phyloP scores from a whole-genome alignment of 1,140 invertebrate species.

The Diachasmimorpha longicaudata region DNA sequence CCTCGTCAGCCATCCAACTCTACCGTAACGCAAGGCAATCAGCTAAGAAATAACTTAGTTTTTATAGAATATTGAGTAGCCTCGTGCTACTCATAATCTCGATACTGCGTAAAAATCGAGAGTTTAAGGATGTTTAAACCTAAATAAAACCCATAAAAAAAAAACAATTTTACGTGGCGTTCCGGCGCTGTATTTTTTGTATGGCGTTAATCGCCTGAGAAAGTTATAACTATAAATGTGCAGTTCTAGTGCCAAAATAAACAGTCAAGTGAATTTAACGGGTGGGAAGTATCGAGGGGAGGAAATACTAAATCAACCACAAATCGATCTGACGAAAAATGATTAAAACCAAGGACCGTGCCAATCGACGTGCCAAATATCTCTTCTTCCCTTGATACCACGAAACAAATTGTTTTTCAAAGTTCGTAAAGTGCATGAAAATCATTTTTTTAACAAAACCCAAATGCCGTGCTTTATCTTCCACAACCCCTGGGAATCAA shows the following conservation, averaged over 20 bases:
- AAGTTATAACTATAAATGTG: slow-evolving; percentile 25
- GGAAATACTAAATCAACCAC: slow-evolving; percentile 8
- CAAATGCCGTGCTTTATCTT: slow-evolving; percentile 27
- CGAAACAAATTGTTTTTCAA: slow-evolving; percentile 36
- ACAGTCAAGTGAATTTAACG: slow-evolving; percentile 1
- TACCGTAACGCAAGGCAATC: slow-evolving; percentile 63
- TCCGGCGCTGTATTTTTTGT: slow-evolving; percentile 31
- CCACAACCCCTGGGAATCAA: not conserved
- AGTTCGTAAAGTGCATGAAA: slow-evolving; percentile 28
- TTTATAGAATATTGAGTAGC: slow-evolving; percentile 60
- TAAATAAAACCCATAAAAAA: slow-evolving; percentile 6
- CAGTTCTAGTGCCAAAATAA: slow-evolving; percentile 30
- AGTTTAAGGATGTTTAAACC: slow-evolving; percentile 12
- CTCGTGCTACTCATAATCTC: slow-evolving; percentile 35
- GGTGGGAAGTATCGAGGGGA: slow-evolving; percentile 2
- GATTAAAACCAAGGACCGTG: not conserved
- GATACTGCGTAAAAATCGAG: slow-evolving; percentile 25
- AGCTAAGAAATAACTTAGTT: slow-evolving; percentile 64
- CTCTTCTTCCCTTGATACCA: not conserved
- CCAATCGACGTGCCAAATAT: slow-evolving; percentile 18
- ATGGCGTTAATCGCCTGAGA: slow-evolving; percentile 30
- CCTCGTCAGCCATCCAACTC: slow-evolving; percentile 40
- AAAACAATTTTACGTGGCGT: slow-evolving; percentile 30
- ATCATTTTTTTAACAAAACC: slow-evolving; percentile 29
- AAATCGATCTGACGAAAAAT: not conserved